Evolutionary conservation across 2,888 invertebrate genomes (phyloP).

Genomic region (Artemia sinica): DNA sequence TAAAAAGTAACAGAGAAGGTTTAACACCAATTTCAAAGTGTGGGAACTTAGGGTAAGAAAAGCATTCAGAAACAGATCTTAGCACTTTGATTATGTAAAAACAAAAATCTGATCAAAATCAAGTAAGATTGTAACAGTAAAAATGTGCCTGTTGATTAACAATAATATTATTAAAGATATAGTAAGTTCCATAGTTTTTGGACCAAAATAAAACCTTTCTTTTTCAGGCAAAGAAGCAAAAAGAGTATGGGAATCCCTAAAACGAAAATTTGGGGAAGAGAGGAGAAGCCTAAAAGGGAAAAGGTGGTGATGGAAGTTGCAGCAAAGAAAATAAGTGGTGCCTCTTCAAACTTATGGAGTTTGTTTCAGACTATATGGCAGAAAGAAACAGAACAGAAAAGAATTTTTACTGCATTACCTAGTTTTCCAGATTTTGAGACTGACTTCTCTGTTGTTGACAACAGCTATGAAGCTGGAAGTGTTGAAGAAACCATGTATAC

Average conservation of each 20-base stretch:
- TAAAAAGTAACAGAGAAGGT: too few species aligned
- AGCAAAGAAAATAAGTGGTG: neutral
- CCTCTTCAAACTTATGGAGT: constrained; percentile 10
- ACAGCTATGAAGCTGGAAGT: neutral
- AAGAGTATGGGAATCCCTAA: constrained; percentile 1
- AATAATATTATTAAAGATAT: too few species aligned
- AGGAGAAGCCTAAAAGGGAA: neutral
- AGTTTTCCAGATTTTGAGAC: neutral
- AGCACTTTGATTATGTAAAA: too few species aligned
- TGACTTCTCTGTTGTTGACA: neutral
- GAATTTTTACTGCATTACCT: constrained; percentile 5
- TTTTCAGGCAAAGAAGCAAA: constrained; percentile 1
- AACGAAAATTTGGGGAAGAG: neutral
- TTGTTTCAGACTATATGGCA: neutral
- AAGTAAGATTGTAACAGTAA: too few species aligned
- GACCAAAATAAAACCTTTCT: neutral
- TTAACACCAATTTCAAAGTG: too few species aligned
- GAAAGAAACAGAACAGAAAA: constrained; percentile 8
- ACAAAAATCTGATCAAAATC: too few species aligned
- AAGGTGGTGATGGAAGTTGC: neutral
- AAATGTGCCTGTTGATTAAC: too few species aligned
- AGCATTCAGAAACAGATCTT: too few species aligned
- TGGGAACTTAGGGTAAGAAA: too few species aligned
- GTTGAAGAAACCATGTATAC: too few species aligned
- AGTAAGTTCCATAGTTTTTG: too few species aligned